Percentiles rank a stretch among this genome's conserved stretches.
These are phyloP conservation scores for Pachyseris speciosa DNA, from an alignment of 64 coral and sea anemone genomes.

Conservation along the genomic window DNA sequence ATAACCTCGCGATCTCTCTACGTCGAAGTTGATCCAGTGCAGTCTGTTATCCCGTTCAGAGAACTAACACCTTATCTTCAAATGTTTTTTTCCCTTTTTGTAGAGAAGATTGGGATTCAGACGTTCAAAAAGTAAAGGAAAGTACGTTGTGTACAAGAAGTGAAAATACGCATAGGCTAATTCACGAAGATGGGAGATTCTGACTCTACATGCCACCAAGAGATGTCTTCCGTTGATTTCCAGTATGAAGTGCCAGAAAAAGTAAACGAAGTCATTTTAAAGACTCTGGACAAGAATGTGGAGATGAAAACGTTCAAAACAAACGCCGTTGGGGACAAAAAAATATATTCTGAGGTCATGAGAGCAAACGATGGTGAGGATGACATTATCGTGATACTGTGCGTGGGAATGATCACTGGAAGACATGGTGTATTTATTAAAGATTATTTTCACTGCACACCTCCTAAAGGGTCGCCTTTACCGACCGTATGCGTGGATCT, in stretches of 20 bases:
- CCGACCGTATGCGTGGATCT: background rate
- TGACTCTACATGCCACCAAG: no score
- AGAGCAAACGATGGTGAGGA: background rate
- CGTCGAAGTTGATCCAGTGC: no score
- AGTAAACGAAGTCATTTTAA: background rate
- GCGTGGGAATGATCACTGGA: background rate
- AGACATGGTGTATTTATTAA: background rate
- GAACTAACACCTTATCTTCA: no score
- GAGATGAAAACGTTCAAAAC: constrained; percentile 60
- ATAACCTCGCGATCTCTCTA: no score
- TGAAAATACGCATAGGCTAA: no score
- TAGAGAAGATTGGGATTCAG: no score
- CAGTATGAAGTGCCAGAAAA: constrained; percentile 41
- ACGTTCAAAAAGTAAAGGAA: no score
- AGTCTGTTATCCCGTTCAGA: no score
- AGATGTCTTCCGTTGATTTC: no score
- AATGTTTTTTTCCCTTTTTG: no score
- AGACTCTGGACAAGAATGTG: background rate
- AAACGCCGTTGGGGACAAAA: background rate
- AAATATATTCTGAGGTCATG: background rate
- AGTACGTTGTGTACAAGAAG: no score
- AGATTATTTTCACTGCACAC: background rate
- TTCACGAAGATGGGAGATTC: no score
- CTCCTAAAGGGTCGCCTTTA: background rate
- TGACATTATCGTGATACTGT: background rate